Percentiles rank a stretch among this genome's conserved stretches.
These are phyloP conservation scores for Bombyx mandarina DNA, from an alignment of 1,140 invertebrate species.

Conservation along the genomic window DNA sequence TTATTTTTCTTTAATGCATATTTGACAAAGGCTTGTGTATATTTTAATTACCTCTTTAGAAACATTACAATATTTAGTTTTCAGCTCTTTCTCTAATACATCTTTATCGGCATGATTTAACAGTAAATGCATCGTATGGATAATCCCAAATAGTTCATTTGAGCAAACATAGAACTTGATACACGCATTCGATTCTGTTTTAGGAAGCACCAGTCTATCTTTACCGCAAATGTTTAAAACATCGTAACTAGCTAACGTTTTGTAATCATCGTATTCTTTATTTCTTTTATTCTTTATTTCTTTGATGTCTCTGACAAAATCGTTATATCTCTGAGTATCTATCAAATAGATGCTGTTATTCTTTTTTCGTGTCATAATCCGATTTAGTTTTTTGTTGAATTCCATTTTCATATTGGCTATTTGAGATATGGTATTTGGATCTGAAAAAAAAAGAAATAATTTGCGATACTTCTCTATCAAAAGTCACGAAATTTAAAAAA, in stretches of 20 bases:
- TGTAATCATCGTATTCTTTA: constrained; percentile 43
- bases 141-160: constrained; percentile 38
- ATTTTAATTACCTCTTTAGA: constrained; percentile 49
- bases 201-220: constrained; percentile 36
- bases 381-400: constrained; percentile 39
- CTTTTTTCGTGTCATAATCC: constrained; percentile 34
- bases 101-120: constrained; percentile 39
- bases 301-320: constrained; percentile 40
- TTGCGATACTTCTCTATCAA: background rate
- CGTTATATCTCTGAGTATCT: constrained; percentile 25
- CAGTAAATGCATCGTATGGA: constrained; percentile 52
- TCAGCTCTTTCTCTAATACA: constrained; percentile 34
- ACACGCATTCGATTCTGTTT: constrained; percentile 18
- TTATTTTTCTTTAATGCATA: too few relatives aligned
- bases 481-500: too few relatives aligned
- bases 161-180: constrained; percentile 44
- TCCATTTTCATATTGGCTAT: constrained; percentile 32
- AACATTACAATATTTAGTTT: constrained; percentile 53
- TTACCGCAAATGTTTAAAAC: constrained; percentile 30
- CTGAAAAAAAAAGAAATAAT: constrained; percentile 16
- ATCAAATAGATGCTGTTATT: constrained; percentile 42
- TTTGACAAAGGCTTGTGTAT: constrained; percentile 13
- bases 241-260: constrained; percentile 45
- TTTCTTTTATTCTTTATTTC: constrained; percentile 28
- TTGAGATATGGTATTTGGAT: constrained; percentile 17